Evolutionary conservation across 2,888 invertebrate species (phyloP).

Genomic region (Fabriciana adippe): DNA sequence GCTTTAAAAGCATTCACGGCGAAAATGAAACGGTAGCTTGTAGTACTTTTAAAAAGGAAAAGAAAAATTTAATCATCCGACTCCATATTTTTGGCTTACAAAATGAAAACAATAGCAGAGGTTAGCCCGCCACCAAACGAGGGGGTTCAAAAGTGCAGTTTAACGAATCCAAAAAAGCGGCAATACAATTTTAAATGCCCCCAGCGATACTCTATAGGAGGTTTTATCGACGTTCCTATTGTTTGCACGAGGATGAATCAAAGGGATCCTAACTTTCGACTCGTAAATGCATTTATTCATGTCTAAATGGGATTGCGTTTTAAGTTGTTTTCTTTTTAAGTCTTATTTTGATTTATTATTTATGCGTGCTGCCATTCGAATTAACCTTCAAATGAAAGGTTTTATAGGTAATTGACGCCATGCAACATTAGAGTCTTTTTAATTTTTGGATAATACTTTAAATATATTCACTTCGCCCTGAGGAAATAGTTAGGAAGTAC

Average conservation of each 20-base stretch:
- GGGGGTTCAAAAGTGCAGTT: conserved; percentile 14
- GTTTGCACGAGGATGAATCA: conserved; percentile 16
- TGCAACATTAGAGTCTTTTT: no score
- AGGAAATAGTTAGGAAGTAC: no score
- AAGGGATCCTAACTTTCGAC: neutral
- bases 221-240: conserved; percentile 27
- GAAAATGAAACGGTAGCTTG: conserved; percentile 11
- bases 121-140: conserved; percentile 6
- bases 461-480: no score
- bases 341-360: no score
- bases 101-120: conserved; percentile 26
- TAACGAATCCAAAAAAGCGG: conserved; percentile 21
- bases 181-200: conserved; percentile 32
- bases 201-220: conserved; percentile 13
- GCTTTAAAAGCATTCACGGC: neutral
- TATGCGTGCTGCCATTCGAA: no score
- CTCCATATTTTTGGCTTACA: conserved; percentile 19
- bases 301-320: no score
- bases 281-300: no score
- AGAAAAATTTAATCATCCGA: neutral
- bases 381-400: no score
- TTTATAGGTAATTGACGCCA: no score
- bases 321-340: no score
- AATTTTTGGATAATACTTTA: no score
- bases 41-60: conserved; percentile 15